These are phyloP conservation scores for Sturnus vulgaris DNA, from an alignment of 2,113 vertebrate species.

Conservation along the genomic window DNA sequence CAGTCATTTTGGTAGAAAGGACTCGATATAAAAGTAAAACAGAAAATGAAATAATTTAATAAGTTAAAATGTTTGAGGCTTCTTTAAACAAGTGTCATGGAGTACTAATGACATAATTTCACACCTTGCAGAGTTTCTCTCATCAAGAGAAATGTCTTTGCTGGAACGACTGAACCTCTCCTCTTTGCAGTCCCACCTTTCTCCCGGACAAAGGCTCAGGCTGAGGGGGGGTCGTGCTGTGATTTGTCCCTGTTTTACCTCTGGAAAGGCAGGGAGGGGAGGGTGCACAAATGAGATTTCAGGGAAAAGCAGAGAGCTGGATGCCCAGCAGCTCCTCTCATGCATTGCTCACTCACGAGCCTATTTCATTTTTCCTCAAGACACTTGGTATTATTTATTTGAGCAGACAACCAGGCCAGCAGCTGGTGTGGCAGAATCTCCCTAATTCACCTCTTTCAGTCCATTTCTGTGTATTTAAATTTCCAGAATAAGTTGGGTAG, in stretches of 20 bases:
- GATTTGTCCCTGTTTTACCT: neutral
- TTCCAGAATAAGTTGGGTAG: neutral
- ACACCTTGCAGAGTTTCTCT: no score
- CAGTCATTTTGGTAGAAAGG: neutral
- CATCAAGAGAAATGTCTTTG: neutral
- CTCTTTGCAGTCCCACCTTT: neutral
- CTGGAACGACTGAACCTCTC: neutral
- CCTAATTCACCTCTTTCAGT: neutral
- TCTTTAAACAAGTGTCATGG: neutral
- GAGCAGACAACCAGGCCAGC: neutral
- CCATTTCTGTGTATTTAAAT: neutral
- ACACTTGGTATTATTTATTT: neutral
- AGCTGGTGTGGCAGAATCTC: neutral
- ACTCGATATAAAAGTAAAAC: neutral
- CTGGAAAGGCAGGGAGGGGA: neutral
- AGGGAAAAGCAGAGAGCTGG: neutral
- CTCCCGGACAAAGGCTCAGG: neutral
- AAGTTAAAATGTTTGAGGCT: neutral
- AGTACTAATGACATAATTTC: neutral
- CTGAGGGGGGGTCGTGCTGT: neutral
- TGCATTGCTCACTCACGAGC: accelerated
- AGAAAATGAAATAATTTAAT: neutral
- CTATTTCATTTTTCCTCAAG: neutral
- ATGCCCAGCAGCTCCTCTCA: neutral
- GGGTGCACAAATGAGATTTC: no score